Percentiles rank a stretch among this genome's conserved stretches.
phyloP scores from a whole-genome alignment of 2,888 invertebrate genomes.

The Chrysina gloriosa region DNA sequence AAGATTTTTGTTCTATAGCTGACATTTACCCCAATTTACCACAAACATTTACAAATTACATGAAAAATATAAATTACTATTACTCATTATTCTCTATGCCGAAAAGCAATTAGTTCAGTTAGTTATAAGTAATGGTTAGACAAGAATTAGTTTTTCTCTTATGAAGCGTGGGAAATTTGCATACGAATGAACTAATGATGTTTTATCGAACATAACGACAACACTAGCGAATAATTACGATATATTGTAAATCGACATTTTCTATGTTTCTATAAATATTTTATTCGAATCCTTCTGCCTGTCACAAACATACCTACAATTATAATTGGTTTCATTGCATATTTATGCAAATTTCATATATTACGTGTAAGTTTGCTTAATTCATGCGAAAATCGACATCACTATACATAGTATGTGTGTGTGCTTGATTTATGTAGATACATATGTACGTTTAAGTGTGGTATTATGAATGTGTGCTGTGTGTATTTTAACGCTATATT shows the following conservation, averaged over 20 bases:
- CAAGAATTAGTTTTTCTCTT: background rate
- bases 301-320: slow-evolving; percentile 10
- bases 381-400: slow-evolving; percentile 5
- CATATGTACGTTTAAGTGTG: background rate
- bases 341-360: slow-evolving; percentile 17
- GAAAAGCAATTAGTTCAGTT: no score
- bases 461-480: slow-evolving; percentile 7
- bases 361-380: background rate
- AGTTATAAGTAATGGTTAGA: no score
- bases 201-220: background rate
- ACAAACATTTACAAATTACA: no score
- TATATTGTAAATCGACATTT: no score
- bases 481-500: slow-evolving; percentile 10
- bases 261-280: background rate
- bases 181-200: background rate
- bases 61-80: no score
- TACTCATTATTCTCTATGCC: no score
- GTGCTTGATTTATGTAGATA: background rate
- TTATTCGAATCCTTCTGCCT: background rate
- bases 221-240: no score
- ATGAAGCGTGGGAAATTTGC: background rate
- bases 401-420: background rate
- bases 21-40: no score
- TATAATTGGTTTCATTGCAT: slow-evolving; percentile 10
- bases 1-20: no score